Evolutionary conservation across 2,797 vertebrate genomes (phyloP).

Genomic region (Hydrophis major): DNA sequence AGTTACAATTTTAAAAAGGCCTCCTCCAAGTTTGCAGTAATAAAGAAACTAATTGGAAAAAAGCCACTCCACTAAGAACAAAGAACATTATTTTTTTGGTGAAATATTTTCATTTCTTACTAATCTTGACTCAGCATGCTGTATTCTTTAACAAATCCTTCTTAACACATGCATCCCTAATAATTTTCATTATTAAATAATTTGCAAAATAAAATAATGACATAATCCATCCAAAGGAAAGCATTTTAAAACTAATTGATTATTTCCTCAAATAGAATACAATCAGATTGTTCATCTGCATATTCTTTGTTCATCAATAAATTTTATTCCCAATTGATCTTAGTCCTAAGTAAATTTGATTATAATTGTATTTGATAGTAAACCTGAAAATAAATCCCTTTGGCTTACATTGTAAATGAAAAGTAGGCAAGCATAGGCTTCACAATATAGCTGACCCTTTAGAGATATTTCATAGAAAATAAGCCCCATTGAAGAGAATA

Average conservation of each 20-base stretch:
- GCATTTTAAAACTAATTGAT: not conserved
- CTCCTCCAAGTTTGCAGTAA: conserved; percentile 38
- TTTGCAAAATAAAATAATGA: not conserved
- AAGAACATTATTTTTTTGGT: not conserved
- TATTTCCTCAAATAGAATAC: not conserved
- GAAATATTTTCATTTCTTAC: not conserved
- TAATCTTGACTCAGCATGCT: not conserved
- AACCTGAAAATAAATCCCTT: not conserved
- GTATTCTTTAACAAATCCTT: not conserved
- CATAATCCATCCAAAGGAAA: not conserved
- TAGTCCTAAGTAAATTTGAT: not conserved
- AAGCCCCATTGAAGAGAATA: not conserved
- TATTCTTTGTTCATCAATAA: not conserved
- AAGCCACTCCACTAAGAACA: conserved; percentile 38
- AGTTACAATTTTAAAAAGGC: conserved; percentile 48
- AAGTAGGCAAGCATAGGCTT: not conserved
- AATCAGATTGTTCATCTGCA: not conserved
- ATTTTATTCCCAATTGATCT: not conserved
- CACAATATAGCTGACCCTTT: too few relatives aligned
- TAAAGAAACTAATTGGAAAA: conserved; percentile 51
- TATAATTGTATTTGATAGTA: not conserved
- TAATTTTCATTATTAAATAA: not conserved
- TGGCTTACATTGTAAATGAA: not conserved
- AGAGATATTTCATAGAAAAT: not conserved
- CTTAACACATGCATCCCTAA: not conserved